Percentiles rank a stretch among this genome's conserved stretches.
phyloP scores from a whole-genome alignment of 1,140 invertebrate species.

The Papilio helenus region DNA sequence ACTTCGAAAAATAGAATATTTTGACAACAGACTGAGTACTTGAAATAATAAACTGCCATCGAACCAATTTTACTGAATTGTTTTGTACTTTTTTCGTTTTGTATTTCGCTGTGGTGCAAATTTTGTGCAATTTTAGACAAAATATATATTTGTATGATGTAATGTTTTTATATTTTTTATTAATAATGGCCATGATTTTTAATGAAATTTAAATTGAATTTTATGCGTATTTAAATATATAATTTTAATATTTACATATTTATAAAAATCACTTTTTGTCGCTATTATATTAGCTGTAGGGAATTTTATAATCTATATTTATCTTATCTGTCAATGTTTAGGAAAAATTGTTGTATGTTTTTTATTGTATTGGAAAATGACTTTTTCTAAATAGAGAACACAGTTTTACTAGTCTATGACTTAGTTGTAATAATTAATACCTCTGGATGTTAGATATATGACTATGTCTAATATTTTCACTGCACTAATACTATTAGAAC shows the following conservation, averaged over 20 bases:
- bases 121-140: constrained; percentile 60
- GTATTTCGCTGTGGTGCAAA: constrained; percentile 54
- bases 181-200: constrained; percentile 34
- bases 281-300: constrained; percentile 39
- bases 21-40: constrained; percentile 22
- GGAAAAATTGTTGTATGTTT: constrained; percentile 35
- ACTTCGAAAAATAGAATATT: not conserved
- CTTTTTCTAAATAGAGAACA: constrained; percentile 61
- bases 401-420: constrained; percentile 69
- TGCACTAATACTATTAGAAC: not conserved
- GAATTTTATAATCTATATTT: constrained; percentile 35
- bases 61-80: not conserved
- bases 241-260: constrained; percentile 27
- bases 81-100: constrained; percentile 14
- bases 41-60: constrained; percentile 14
- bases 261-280: constrained; percentile 34
- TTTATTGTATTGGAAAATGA: constrained; percentile 32
- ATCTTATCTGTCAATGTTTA: constrained; percentile 41
- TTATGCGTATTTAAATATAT: constrained; percentile 28
- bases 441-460: constrained; percentile 56
- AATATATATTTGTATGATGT: constrained; percentile 44
- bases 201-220: constrained; percentile 28
- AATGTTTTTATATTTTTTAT: constrained; percentile 42
- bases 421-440: constrained; percentile 64
- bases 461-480: not conserved